These are phyloP conservation scores for Rhingia rostrata DNA, from an alignment of 2,888 invertebrate species.

Conservation along the genomic window DNA sequence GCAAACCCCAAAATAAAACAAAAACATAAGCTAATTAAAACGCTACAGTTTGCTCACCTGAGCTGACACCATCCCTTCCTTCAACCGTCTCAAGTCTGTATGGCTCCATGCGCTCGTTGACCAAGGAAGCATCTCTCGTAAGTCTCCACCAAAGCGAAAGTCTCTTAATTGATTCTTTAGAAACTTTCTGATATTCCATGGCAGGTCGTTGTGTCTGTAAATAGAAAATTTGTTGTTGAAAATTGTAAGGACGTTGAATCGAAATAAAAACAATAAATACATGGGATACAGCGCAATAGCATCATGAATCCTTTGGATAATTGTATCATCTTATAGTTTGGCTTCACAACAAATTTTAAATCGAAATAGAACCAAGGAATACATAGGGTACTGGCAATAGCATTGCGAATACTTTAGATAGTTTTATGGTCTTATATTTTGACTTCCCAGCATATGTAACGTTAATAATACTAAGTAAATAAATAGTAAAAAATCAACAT, in stretches of 20 bases:
- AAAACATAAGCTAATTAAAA: conserved; percentile 5
- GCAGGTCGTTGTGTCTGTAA: conserved; percentile 85
- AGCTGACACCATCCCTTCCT: conserved; percentile 90
- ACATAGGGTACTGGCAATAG: too few species aligned
- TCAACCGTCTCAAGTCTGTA: conserved; percentile 89
- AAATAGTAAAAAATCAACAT: too few species aligned
- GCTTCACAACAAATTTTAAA: not conserved
- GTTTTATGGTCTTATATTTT: too few species aligned
- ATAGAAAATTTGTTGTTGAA: conserved; percentile 21
- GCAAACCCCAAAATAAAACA: not conserved
- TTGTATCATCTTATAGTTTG: too few species aligned
- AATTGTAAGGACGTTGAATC: not conserved
- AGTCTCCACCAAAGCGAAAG: conserved; percentile 87
- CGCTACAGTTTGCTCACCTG: conserved; percentile 84
- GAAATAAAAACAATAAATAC: not conserved
- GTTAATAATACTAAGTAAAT: too few species aligned
- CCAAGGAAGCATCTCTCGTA: conserved; percentile 89
- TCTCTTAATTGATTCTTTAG: conserved; percentile 86
- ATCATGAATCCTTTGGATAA: too few species aligned
- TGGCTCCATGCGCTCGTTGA: conserved; percentile 90
- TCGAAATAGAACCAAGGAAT: not conserved
- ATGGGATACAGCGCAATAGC: too few species aligned
- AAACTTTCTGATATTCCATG: conserved; percentile 88
- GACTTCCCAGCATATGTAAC: too few species aligned
- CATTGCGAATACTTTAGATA: too few species aligned